phyloP scores from a whole-genome alignment of 2,888 invertebrate species.

The Tortricodes alternella region DNA sequence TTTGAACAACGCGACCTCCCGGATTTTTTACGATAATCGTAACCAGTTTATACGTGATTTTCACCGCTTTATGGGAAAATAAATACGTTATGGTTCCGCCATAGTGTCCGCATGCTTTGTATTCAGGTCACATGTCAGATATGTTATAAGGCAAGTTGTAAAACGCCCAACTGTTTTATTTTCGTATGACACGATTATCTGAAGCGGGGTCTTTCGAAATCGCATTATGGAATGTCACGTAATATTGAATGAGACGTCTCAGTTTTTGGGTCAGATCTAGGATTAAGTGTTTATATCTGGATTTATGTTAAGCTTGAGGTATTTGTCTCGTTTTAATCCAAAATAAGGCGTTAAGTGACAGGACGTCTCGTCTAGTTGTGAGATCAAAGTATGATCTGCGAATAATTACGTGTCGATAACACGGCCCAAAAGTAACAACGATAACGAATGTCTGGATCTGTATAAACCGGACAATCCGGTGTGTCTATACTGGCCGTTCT shows the following conservation, averaged over 20 bases:
- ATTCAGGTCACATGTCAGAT: slow-evolving; percentile 27
- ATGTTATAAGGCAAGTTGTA: slow-evolving; percentile 17
- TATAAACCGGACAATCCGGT: too few relatives aligned
- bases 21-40: slow-evolving; percentile 29
- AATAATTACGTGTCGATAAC: too few relatives aligned
- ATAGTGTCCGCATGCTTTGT: slow-evolving; percentile 3
- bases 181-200: slow-evolving; percentile 20
- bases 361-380: too few relatives aligned
- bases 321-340: too few relatives aligned
- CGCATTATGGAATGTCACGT: slow-evolving; percentile 21
- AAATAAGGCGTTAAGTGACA: too few relatives aligned
- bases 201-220: slow-evolving; percentile 19
- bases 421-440: too few relatives aligned
- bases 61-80: slow-evolving; percentile 19
- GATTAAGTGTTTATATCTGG: not conserved
- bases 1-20: slow-evolving; percentile 40
- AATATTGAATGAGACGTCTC: not conserved
- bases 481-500: too few relatives aligned
- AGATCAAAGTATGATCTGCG: too few relatives aligned
- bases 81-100: slow-evolving; percentile 17
- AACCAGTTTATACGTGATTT: slow-evolving; percentile 28
- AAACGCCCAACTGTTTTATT: slow-evolving; percentile 14
- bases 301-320: too few relatives aligned
- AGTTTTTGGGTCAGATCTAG: slow-evolving; percentile 2
- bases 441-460: too few relatives aligned